Evolutionary conservation across 2,797 vertebrate species (phyloP).

Genomic region (Apogon talboti): DNA sequence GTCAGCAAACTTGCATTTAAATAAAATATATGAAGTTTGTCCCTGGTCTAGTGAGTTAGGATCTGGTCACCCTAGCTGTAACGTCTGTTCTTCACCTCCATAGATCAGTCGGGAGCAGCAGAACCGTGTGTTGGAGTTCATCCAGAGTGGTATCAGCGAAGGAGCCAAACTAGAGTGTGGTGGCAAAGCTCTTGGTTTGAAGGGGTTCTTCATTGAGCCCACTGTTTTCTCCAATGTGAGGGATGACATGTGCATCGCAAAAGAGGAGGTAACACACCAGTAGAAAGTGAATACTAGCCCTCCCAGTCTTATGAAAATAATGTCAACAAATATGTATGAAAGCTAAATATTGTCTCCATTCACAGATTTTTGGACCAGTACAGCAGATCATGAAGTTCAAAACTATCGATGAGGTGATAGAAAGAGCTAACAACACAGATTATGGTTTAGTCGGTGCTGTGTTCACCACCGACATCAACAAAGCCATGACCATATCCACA

Average conservation of each 20-base stretch:
- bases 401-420: constrained; percentile 96
- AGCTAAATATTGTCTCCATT: constrained; percentile 17
- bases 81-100: constrained; percentile 18
- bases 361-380: constrained; percentile 98
- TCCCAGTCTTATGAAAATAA: too few relatives aligned
- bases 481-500: constrained; percentile 94
- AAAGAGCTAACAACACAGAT: constrained; percentile 95
- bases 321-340: background rate
- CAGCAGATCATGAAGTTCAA: constrained; percentile 98
- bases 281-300: background rate
- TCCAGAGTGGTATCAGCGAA: constrained; percentile 94
- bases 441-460: constrained; percentile 95
- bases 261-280: constrained; percentile 90
- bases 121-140: constrained; percentile 92
- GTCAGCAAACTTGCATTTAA: too few relatives aligned
- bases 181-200: constrained; percentile 91
- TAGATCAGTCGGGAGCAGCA: constrained; percentile 96
- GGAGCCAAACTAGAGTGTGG: constrained; percentile 97
- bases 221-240: constrained; percentile 97
- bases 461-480: constrained; percentile 97
- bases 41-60: too few relatives aligned
- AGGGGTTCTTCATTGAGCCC: constrained; percentile 97
- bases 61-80: too few relatives aligned
- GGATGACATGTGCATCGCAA: constrained; percentile 97
- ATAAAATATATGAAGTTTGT: too few relatives aligned